Evolutionary conservation across 1,140 invertebrate species (phyloP).

Genomic region (Himalopsyche phryganea): DNA sequence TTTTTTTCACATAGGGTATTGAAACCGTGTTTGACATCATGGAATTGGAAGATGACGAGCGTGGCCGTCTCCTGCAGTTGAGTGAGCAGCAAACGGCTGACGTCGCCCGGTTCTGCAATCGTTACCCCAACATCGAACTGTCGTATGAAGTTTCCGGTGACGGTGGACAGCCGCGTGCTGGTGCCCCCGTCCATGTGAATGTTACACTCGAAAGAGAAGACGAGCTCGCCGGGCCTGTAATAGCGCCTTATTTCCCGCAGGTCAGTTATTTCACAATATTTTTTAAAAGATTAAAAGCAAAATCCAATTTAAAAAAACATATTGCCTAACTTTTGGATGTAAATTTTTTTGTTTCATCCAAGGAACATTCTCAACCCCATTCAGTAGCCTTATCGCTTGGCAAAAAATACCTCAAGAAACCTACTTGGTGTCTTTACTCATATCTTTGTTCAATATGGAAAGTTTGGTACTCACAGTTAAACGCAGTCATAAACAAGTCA

Average conservation of each 20-base stretch:
- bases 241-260: constrained; percentile 97
- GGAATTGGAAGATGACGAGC: constrained; percentile 94
- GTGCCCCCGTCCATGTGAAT: constrained; percentile 51
- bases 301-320: too few species aligned
- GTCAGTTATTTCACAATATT: constrained; percentile 47
- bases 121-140: constrained; percentile 98
- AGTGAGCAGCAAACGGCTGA: constrained; percentile 89
- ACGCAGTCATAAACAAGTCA: too few species aligned
- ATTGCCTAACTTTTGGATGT: too few species aligned
- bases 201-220: constrained; percentile 95
- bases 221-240: constrained; percentile 92
- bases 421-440: too few species aligned
- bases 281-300: too few species aligned
- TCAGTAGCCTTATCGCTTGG: too few species aligned
- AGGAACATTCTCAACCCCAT: too few species aligned
- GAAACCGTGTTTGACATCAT: constrained; percentile 98
- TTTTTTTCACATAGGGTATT: constrained; percentile 61
- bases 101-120: constrained; percentile 96
- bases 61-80: constrained; percentile 81
- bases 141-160: constrained; percentile 76
- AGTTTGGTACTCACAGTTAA: too few species aligned
- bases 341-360: too few species aligned
- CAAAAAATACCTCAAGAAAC: too few species aligned
- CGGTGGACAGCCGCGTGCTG: constrained; percentile 40
- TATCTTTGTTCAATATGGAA: too few species aligned